Percentiles rank a stretch among this genome's conserved stretches.
Evolutionary conservation across 1,140 invertebrate genomes (phyloP).

Genomic region (Archivesica marissinica): DNA sequence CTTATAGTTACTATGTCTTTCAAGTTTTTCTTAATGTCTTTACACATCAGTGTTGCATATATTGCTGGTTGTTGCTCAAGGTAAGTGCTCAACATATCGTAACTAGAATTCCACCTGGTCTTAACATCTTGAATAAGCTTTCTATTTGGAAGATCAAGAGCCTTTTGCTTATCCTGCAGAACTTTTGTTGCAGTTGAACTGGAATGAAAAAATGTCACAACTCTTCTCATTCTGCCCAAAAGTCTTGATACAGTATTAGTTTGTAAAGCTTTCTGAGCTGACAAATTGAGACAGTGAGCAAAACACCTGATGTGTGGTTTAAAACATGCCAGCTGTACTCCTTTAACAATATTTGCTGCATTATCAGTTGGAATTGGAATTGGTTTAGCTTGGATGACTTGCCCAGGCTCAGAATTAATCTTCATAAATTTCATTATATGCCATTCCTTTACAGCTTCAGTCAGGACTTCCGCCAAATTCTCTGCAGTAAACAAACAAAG

Average conservation of each 20-base stretch:
- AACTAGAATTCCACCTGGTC: neutral
- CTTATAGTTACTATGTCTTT: neutral
- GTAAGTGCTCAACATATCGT: neutral
- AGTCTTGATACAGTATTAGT: neutral
- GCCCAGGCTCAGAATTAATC: no score
- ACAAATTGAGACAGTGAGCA: neutral
- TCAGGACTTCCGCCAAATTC: no score
- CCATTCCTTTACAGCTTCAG: no score
- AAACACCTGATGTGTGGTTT: neutral
- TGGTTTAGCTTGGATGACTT: no score
- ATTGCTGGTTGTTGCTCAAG: slow-evolving; percentile 19
- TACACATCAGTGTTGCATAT: neutral
- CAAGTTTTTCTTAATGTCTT: neutral
- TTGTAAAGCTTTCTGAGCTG: neutral
- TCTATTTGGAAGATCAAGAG: neutral
- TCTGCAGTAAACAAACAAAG: no score
- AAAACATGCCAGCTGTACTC: neutral
- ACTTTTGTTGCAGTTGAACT: neutral
- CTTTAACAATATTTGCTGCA: slow-evolving; percentile 1
- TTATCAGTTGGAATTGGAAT: neutral
- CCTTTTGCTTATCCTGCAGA: neutral
- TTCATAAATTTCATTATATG: no score
- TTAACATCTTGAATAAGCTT: neutral
- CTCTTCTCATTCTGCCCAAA: neutral
- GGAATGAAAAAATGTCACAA: slow-evolving; percentile 12